A percentile compares a stretch with the other conserved stretches of the same genome.
Conservation (phyloP, 2,888 invertebrate genomes). For the Pegoplata infirma region DNA sequence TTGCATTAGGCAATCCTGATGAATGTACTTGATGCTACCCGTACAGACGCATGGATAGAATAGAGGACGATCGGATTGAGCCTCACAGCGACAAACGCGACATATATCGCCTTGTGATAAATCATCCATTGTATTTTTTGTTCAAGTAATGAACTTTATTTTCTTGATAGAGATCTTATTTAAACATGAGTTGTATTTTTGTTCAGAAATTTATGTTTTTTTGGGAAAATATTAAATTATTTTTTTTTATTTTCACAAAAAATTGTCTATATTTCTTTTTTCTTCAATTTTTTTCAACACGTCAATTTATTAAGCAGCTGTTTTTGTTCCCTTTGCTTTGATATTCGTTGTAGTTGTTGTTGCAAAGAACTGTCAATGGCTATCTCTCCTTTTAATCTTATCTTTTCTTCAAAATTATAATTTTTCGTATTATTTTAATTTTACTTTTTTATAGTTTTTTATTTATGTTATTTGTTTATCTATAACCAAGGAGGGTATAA, state of each 20-base stretch:
- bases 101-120: constrained; percentile 89
- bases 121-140: constrained; percentile 73
- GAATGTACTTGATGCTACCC: constrained; percentile 99
- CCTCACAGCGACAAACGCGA: constrained; percentile 98
- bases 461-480: too few species aligned
- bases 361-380: constrained; percentile 51
- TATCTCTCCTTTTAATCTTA: constrained; percentile 47
- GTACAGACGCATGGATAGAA: constrained; percentile 99
- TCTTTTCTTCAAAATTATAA: constrained; percentile 53
- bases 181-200: constrained; percentile 21
- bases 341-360: constrained; percentile 15
- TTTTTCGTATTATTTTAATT: too few species aligned
- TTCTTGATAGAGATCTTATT: constrained; percentile 5
- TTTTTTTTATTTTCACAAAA: not conserved
- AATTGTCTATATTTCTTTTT: constrained; percentile 5
- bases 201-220: not conserved
- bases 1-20: constrained; percentile 98
- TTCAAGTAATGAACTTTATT: constrained; percentile 25
- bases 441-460: too few species aligned
- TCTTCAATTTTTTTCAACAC: constrained; percentile 44
- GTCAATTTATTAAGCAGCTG: constrained; percentile 58
- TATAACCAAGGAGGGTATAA: too few species aligned
- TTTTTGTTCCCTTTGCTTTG: not conserved
- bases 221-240: not conserved
- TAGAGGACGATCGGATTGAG: constrained; percentile 92